A percentile compares a stretch with the other conserved stretches of the same genome.
Conservation (phyloP, 2,888 invertebrate genomes). For the Heteropelma amictum region DNA sequence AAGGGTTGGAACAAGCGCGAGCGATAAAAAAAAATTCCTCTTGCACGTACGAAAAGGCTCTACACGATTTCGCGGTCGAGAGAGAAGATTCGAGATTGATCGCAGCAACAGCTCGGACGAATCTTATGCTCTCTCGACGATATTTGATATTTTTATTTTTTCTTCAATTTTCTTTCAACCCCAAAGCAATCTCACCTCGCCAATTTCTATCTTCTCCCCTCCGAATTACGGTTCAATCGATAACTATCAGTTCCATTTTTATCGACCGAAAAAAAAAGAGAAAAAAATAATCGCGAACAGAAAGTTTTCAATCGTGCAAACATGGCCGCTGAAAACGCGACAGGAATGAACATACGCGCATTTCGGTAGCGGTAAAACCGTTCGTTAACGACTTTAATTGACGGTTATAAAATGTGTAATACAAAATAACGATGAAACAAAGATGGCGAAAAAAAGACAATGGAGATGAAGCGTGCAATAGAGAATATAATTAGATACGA, state of each 20-base stretch:
- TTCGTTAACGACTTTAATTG: slow-evolving; percentile 69
- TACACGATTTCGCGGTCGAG: slow-evolving; percentile 48
- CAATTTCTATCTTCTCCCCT: too few species aligned
- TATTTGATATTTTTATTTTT: slow-evolving; percentile 30
- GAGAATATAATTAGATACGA: slow-evolving; percentile 64
- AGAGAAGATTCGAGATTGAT: slow-evolving; percentile 35
- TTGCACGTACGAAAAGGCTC: slow-evolving; percentile 28
- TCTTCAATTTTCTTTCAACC: not conserved
- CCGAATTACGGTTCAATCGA: too few species aligned
- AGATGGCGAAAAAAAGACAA: not conserved
- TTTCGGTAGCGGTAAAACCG: slow-evolving; percentile 60
- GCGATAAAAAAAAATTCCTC: slow-evolving; percentile 21
- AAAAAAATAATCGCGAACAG: too few species aligned
- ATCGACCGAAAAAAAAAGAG: too few species aligned
- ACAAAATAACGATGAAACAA: slow-evolving; percentile 20
- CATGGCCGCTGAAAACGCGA: too few species aligned
- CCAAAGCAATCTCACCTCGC: too few species aligned
- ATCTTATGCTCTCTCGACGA: slow-evolving; percentile 8
- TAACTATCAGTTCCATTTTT: too few species aligned
- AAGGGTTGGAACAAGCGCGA: slow-evolving; percentile 12
- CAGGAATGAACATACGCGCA: slow-evolving; percentile 10
- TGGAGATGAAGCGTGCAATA: slow-evolving; percentile 60
- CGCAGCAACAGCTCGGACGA: slow-evolving; percentile 1
- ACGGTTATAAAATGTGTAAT: slow-evolving; percentile 62
- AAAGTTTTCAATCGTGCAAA: too few species aligned